phyloP scores from a whole-genome alignment of 2,888 invertebrate species.

The Chrysotoxum bicinctum region DNA sequence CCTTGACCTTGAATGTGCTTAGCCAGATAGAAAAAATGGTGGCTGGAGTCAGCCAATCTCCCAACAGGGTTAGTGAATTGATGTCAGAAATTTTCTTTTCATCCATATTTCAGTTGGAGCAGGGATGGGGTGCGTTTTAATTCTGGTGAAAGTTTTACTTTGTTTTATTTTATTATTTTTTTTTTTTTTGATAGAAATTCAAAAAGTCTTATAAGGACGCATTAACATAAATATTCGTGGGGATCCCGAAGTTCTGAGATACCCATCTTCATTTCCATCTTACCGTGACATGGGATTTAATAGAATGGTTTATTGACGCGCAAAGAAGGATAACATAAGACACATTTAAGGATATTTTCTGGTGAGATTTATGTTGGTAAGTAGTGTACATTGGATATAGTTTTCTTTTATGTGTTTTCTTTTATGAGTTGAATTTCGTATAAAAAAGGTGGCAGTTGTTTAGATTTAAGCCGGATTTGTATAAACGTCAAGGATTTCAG shows the following conservation, averaged over 20 bases:
- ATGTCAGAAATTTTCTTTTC: constrained; percentile 34
- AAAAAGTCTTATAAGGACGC: background rate
- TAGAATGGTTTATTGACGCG: constrained; percentile 38
- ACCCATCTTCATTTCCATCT: background rate
- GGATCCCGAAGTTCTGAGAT: no score
- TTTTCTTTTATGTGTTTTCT: constrained; percentile 26
- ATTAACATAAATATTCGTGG: constrained; percentile 25
- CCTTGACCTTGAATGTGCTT: constrained; percentile 59
- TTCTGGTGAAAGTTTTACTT: constrained; percentile 17
- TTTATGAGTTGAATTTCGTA: constrained; percentile 29
- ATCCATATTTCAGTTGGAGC: constrained; percentile 17
- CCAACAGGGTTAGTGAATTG: constrained; percentile 35
- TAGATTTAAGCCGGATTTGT: constrained; percentile 8
- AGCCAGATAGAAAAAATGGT: constrained; percentile 18
- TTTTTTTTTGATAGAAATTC: background rate
- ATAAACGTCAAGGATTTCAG: background rate
- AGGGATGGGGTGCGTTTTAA: constrained; percentile 25
- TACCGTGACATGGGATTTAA: constrained; percentile 19
- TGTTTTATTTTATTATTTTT: background rate
- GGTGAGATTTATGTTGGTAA: constrained; percentile 19
- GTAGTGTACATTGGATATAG: constrained; percentile 7
- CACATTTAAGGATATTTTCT: constrained; percentile 13
- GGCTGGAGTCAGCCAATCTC: constrained; percentile 34
- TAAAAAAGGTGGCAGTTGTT: constrained; percentile 10
- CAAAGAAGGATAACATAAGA: constrained; percentile 12